Percentiles rank a stretch among this genome's conserved stretches.
phyloP scores from a whole-genome alignment of 2,797 vertebrate species.

The Xerus rutilus region DNA sequence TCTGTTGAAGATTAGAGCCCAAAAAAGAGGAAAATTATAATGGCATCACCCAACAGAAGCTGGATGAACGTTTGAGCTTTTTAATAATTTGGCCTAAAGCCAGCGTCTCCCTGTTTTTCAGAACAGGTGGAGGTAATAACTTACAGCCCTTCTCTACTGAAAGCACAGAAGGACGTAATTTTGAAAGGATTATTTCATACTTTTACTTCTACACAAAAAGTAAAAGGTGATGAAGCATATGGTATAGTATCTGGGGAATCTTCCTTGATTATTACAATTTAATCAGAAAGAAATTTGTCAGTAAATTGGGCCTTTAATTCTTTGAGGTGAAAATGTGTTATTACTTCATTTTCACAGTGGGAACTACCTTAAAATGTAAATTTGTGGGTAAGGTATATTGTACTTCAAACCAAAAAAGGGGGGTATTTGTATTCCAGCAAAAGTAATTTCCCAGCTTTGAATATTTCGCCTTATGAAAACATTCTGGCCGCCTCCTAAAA shows the following conservation, averaged over 20 bases:
- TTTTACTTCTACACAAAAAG: conserved; percentile 59
- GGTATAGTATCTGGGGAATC: not conserved
- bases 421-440: not conserved
- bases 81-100: conserved; percentile 44
- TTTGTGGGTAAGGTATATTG: not conserved
- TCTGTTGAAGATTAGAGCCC: not conserved
- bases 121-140: conserved; percentile 50
- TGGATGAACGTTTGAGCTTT: conserved; percentile 41
- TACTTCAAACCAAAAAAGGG: not conserved
- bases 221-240: not conserved
- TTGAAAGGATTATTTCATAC: conserved; percentile 48
- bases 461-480: conserved; percentile 11
- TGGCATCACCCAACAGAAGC: not conserved
- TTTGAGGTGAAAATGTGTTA: not conserved
- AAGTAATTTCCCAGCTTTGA: not conserved
- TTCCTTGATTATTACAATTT: not conserved
- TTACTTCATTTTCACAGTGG: not conserved
- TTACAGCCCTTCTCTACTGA: not conserved
- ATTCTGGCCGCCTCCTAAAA: not conserved
- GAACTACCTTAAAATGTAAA: not conserved
- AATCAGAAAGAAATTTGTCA: conserved; percentile 25
- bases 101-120: not conserved
- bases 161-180: conserved; percentile 31
- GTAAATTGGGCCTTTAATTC: conserved; percentile 33
- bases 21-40: not conserved